Conservation (phyloP, 2,888 invertebrate species). For the Trichopoda pennipes region DNA sequence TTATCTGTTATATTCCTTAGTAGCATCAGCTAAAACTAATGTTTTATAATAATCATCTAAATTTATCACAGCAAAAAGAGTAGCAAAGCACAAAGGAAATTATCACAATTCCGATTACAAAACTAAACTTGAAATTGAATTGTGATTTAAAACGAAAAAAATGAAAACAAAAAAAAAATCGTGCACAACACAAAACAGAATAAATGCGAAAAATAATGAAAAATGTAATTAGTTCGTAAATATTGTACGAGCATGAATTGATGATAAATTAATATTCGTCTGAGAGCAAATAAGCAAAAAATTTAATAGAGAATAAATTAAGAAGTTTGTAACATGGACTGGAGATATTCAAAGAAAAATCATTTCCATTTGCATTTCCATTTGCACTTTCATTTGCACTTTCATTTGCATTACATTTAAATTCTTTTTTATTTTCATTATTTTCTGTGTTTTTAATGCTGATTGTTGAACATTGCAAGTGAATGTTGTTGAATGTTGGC, state of each 20-base stretch:
- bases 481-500: conserved; percentile 4
- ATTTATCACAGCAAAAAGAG: conserved; percentile 44
- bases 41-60: conserved; percentile 54
- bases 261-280: conserved; percentile 50
- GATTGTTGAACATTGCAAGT: too few species aligned
- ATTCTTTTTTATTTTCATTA: too few species aligned
- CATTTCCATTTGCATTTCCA: too few species aligned
- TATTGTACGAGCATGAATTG: conserved; percentile 2
- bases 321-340: not conserved
- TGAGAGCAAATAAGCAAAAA: not conserved
- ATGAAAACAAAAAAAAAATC: not conserved
- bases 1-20: not conserved
- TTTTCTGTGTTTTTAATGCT: too few species aligned
- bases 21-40: conserved; percentile 34
- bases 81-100: conserved; percentile 14
- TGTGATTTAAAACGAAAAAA: not conserved
- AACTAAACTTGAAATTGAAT: conserved; percentile 19
- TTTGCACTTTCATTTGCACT: too few species aligned
- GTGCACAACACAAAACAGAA: not conserved
- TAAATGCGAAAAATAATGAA: not conserved
- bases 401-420: conserved; percentile 16
- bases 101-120: conserved; percentile 14
- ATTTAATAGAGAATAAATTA: conserved; percentile 1
- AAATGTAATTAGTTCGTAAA: conserved; percentile 42
- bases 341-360: too few species aligned